Percentiles rank a stretch among this genome's conserved stretches.
These are phyloP conservation scores for Tragelaphus scriptus DNA, from an alignment of 2,113 vertebrate species.

Conservation along the genomic window DNA sequence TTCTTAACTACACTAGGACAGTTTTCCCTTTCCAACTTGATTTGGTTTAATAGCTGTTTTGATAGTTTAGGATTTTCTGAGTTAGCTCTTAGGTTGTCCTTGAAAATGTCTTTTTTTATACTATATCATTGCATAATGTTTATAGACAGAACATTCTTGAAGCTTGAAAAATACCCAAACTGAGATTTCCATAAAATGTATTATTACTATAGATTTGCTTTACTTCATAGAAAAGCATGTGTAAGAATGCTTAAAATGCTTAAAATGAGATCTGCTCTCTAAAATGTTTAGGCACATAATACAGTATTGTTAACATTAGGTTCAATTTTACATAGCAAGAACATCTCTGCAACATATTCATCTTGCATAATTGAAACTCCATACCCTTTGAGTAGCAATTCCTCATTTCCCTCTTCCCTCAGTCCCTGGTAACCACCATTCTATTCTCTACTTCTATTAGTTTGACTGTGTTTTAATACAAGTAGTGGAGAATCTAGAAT, in stretches of 20 bases:
- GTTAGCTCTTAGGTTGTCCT: not conserved
- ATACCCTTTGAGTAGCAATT: not conserved
- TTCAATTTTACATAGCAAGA: not conserved
- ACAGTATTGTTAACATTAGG: not conserved
- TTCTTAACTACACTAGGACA: not conserved
- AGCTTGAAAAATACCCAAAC: not conserved
- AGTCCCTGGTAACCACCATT: not conserved
- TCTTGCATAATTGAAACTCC: not conserved
- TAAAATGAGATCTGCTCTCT: not conserved
- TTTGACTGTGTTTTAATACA: not conserved
- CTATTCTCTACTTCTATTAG: not conserved
- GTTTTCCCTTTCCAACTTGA: not conserved
- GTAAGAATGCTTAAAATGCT: not conserved
- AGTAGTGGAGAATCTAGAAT: not conserved
- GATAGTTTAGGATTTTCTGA: not conserved
- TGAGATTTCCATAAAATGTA: not conserved
- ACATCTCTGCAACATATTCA: not conserved
- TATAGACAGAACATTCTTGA: not conserved
- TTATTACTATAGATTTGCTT: not conserved
- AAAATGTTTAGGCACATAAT: not conserved
- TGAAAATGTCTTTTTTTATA: not conserved
- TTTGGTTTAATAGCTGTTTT: not conserved
- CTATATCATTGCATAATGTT: not conserved
- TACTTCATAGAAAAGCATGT: not conserved
- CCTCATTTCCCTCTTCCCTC: not conserved